phyloP scores from a whole-genome alignment of 2,888 invertebrate species.

The Rhaphigaster nebulosa region DNA sequence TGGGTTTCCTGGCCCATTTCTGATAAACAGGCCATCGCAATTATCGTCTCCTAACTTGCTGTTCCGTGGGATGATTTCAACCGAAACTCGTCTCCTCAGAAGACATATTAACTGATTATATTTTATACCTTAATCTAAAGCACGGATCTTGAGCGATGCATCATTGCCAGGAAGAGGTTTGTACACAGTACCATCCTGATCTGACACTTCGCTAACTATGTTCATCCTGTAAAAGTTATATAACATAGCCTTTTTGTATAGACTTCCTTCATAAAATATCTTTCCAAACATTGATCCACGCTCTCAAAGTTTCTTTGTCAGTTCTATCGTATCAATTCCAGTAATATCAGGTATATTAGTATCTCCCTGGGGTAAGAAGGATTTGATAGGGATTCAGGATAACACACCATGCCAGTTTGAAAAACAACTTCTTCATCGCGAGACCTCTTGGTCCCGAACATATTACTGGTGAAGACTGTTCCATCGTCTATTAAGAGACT shows the following conservation, averaged over 20 bases:
- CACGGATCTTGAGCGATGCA: constrained; percentile 78
- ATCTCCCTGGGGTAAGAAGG: constrained; percentile 97
- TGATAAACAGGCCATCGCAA: constrained; percentile 95
- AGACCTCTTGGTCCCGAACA: constrained; percentile 84
- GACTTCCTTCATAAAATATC: constrained; percentile 70
- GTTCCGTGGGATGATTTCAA: constrained; percentile 95
- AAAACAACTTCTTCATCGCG: constrained; percentile 96
- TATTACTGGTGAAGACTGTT: constrained; percentile 80
- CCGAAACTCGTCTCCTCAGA: constrained; percentile 85
- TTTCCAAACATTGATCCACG: constrained; percentile 87
- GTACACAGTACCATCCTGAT: constrained; percentile 69
- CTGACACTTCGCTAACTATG: constrained; percentile 92
- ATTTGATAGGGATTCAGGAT: constrained; percentile 97
- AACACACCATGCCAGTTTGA: constrained; percentile 99
- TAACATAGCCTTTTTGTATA: constrained; percentile 73
- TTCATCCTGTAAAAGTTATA: constrained; percentile 89
- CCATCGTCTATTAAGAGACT: constrained; percentile 81
- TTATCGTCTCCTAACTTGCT: constrained; percentile 75
- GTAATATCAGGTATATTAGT: constrained; percentile 89
- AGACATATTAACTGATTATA: constrained; percentile 96
- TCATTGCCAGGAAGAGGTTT: constrained; percentile 7
- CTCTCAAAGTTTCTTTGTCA: constrained; percentile 92
- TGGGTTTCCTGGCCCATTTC: constrained; percentile 98
- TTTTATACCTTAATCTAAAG: constrained; percentile 96
- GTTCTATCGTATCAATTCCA: constrained; percentile 92